Percentiles rank a stretch among this genome's conserved stretches.
Evolutionary conservation across 2,888 invertebrate species (phyloP).

Genomic region (Hemaris fuciformis): DNA sequence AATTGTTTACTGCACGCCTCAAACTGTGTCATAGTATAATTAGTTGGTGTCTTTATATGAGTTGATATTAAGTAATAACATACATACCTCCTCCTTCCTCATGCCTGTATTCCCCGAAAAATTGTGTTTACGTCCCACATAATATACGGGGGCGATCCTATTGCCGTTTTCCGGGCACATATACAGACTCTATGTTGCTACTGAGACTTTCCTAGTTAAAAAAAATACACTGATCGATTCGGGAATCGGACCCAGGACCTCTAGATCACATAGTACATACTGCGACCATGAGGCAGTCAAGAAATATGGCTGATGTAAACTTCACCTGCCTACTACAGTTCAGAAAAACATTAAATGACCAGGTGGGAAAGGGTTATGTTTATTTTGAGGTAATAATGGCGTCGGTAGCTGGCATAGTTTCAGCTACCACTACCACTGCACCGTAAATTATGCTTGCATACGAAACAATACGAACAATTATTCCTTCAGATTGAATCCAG

Average conservation of each 20-base stretch:
- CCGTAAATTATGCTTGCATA: conserved; percentile 40
- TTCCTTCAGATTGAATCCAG: conserved; percentile 17
- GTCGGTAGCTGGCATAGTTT: conserved; percentile 37
- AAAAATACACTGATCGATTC: no score
- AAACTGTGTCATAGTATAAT: neutral
- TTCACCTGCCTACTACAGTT: no score
- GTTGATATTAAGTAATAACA: neutral
- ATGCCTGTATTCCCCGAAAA: no score
- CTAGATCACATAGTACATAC: no score
- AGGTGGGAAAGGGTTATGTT: conserved; percentile 40
- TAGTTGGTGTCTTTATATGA: neutral
- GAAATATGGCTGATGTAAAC: no score
- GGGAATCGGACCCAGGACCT: no score
- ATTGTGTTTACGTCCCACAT: no score
- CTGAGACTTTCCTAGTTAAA: no score
- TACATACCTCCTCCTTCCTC: neutral
- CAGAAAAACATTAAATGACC: conserved; percentile 39
- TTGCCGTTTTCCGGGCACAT: no score
- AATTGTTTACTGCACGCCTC: neutral
- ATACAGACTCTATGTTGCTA: no score
- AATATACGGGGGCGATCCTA: no score
- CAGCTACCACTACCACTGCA: conserved; percentile 37
- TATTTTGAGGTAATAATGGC: conserved; percentile 50
- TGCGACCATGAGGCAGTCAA: no score
- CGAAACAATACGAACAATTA: neutral